phyloP scores from a whole-genome alignment of 2,888 invertebrate genomes.

The Latrodectus hesperus region DNA sequence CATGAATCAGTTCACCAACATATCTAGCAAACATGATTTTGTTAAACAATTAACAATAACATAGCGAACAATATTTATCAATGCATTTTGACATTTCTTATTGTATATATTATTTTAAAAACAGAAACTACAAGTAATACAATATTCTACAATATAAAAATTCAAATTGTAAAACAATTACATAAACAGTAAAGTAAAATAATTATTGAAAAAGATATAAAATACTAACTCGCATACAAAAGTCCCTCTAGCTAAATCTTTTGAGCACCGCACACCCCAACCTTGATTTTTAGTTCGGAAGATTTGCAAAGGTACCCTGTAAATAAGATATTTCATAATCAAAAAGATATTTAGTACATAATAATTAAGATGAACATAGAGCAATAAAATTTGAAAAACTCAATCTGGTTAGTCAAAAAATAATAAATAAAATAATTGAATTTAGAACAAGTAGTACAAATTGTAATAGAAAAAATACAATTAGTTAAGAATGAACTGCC shows the following conservation, averaged over 20 bases:
- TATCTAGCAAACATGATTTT: slow-evolving; percentile 77
- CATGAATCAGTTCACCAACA: slow-evolving; percentile 90
- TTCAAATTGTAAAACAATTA: too few relatives aligned
- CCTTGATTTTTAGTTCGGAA: slow-evolving; percentile 83
- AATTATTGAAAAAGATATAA: too few relatives aligned
- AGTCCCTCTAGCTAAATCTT: slow-evolving; percentile 83
- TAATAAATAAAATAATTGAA: background rate
- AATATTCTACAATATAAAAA: too few relatives aligned
- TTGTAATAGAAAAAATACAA: background rate
- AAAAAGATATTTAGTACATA: too few relatives aligned
- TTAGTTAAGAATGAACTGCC: background rate
- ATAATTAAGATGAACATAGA: slow-evolving; percentile 5
- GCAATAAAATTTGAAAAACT: slow-evolving; percentile 18
- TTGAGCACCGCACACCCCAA: slow-evolving; percentile 87
- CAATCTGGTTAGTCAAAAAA: too few relatives aligned
- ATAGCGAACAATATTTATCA: slow-evolving; percentile 26
- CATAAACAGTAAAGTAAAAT: too few relatives aligned
- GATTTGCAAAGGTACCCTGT: slow-evolving; percentile 81
- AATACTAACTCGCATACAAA: slow-evolving; percentile 84
- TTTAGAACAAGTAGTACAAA: background rate
- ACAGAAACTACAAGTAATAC: too few relatives aligned
- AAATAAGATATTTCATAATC: too few relatives aligned
- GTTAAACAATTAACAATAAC: too few relatives aligned
- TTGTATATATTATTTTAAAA: too few relatives aligned
- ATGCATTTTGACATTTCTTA: too few relatives aligned